Evolutionary conservation across 2,888 invertebrate genomes (phyloP).

Genomic region (Synergus laeviventris): DNA sequence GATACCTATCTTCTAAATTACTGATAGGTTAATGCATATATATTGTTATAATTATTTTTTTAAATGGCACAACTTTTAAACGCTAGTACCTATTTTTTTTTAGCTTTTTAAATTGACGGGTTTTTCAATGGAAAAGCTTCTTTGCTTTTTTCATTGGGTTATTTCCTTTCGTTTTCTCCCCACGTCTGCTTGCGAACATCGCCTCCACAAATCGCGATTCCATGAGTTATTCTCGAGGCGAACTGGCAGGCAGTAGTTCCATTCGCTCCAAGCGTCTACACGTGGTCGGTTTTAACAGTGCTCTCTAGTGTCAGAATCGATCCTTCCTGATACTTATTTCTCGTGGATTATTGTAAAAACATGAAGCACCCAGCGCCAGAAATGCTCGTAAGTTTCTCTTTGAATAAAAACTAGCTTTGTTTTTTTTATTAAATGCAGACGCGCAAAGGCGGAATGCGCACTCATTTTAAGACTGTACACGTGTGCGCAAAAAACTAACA

Average conservation of each 20-base stretch:
- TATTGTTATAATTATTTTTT: neutral
- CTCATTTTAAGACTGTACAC: neutral
- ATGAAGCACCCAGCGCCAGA: constrained; percentile 56
- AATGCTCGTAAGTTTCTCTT: constrained; percentile 55
- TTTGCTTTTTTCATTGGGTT: neutral
- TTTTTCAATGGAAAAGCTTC: neutral
- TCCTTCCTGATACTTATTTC: neutral
- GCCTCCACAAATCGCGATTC: constrained; percentile 26
- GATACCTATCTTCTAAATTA: constrained; percentile 4
- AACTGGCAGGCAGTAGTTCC: constrained; percentile 5
- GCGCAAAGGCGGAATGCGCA: neutral
- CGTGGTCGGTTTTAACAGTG: constrained; percentile 22
- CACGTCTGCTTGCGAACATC: neutral
- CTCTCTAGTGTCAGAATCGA: constrained; percentile 13
- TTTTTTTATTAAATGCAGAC: neutral
- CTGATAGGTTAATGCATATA: neutral
- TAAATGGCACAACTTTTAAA: neutral
- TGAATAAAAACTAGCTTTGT: neutral
- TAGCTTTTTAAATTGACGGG: constrained; percentile 5
- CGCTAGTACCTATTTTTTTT: neutral
- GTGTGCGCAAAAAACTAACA: neutral
- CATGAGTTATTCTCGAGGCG: constrained; percentile 28
- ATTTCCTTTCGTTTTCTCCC: constrained; percentile 38
- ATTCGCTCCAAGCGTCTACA: constrained; percentile 5
- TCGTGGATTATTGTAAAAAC: constrained; percentile 2